phyloP scores from a whole-genome alignment of 2,888 invertebrate genomes.

The Charanyca ferruginea region DNA sequence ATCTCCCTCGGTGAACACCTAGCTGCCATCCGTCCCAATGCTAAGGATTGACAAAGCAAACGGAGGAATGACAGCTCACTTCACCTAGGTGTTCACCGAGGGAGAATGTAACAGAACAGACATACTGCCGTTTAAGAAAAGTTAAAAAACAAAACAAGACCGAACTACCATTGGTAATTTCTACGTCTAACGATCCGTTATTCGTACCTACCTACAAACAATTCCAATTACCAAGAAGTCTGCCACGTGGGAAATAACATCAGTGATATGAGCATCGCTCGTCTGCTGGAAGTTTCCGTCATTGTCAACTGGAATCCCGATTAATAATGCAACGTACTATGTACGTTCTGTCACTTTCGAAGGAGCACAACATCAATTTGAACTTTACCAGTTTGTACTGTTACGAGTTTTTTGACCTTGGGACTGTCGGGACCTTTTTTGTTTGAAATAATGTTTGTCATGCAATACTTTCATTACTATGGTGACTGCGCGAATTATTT shows the following conservation, averaged over 20 bases:
- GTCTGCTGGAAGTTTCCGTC: constrained; percentile 34
- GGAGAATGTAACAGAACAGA: too few relatives aligned
- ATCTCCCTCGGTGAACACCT: too few relatives aligned
- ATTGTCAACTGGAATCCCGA: constrained; percentile 33
- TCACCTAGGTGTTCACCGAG: too few relatives aligned
- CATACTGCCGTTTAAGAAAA: too few relatives aligned
- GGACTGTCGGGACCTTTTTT: constrained; percentile 7
- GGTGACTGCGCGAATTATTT: constrained; percentile 3
- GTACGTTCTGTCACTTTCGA: constrained; percentile 11
- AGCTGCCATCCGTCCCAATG: too few relatives aligned
- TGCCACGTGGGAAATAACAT: constrained; percentile 63
- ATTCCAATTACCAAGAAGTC: constrained; percentile 60
- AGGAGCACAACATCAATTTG: constrained; percentile 33
- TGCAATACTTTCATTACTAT: constrained; percentile 42
- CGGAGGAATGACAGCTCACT: too few relatives aligned
- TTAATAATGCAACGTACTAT: constrained; percentile 52
- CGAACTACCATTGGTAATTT: constrained; percentile 9
- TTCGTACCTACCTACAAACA: constrained; percentile 29
- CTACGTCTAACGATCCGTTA: neutral
- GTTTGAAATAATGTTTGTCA: constrained; percentile 37
- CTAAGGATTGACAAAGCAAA: too few relatives aligned
- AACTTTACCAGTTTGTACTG: constrained; percentile 53
- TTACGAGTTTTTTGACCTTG: constrained; percentile 41
- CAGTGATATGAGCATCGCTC: constrained; percentile 42
- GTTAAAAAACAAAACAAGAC: too few relatives aligned